phyloP scores from a whole-genome alignment of 2,888 invertebrate species.

The Syrista parreyssii region DNA sequence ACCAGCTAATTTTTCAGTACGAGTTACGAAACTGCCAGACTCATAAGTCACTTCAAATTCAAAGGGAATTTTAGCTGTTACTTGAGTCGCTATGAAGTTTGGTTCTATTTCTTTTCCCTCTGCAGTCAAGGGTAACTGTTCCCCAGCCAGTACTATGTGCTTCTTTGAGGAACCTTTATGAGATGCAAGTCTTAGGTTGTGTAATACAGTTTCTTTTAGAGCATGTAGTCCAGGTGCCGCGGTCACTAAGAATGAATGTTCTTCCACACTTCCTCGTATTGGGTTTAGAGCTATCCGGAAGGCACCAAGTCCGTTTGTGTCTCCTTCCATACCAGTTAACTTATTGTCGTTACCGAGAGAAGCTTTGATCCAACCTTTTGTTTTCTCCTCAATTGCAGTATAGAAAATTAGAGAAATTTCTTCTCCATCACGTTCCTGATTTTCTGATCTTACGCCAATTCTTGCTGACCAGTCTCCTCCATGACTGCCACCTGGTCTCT shows the following conservation, averaged over 20 bases:
- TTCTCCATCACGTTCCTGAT: slow-evolving; percentile 58
- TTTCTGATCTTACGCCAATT: slow-evolving; percentile 72
- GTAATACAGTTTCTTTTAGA: slow-evolving; percentile 80
- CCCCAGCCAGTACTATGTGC: slow-evolving; percentile 73
- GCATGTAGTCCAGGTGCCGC: slow-evolving; percentile 77
- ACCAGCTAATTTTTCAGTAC: slow-evolving; percentile 71
- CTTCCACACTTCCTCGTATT: slow-evolving; percentile 71
- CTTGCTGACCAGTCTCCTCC: slow-evolving; percentile 96
- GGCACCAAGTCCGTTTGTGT: slow-evolving; percentile 81
- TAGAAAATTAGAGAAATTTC: slow-evolving; percentile 84
- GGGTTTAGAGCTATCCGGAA: slow-evolving; percentile 72
- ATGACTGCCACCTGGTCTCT: slow-evolving; percentile 80
- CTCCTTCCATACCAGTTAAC: slow-evolving; percentile 76
- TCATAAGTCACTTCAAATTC: slow-evolving; percentile 87
- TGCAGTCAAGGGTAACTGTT: slow-evolving; percentile 67
- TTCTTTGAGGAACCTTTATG: slow-evolving; percentile 68
- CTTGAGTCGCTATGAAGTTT: slow-evolving; percentile 83
- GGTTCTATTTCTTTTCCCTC: slow-evolving; percentile 68
- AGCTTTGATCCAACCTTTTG: slow-evolving; percentile 70
- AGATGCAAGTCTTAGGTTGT: slow-evolving; percentile 74
- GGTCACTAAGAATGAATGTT: slow-evolving; percentile 81
- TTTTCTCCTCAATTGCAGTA: slow-evolving; percentile 81
- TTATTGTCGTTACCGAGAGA: slow-evolving; percentile 67
- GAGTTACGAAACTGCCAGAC: slow-evolving; percentile 75
- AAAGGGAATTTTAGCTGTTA: slow-evolving; percentile 83